Evolutionary conservation across 2,113 vertebrate species (phyloP), one percentile per base, ranked within the genome.

Genomic region (Setophaga coronata): DNA sequence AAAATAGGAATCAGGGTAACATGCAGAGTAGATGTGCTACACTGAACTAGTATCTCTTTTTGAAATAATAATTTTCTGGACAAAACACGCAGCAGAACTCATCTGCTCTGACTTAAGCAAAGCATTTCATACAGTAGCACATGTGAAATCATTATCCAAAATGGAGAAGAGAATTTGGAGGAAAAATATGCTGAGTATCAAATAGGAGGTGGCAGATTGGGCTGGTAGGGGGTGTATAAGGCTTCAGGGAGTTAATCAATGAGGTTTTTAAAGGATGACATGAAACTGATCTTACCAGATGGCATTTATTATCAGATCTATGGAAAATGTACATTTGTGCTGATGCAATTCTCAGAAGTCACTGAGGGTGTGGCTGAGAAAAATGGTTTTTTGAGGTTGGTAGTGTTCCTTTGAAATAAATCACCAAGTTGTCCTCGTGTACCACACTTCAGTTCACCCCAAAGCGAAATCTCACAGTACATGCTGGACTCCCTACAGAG

Each of bases 341-440:
- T 31, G 23, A 54, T 28, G 9, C 3, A 71, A 29, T 29, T 14
- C 40, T 80, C 40, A 36, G 23, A 66, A n/a, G 25, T 67, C 62
- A 86, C 18, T 24, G 19, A 58, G 3, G 14, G 29, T 25, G 14
- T 53, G 31, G 43, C 38, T 71, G 36, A 83, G 48, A 8, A 17
- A 40, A 51, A 58, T 19, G 2, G 10, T 78, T 33, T 82, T 56
- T 42, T 34, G 25, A 62, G 21, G 31, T 48, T 2, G 0, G 10
- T 26, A 26, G 12, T 8, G 12, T 25, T 62, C 53, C 29, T 71
- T 83, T 56, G 40, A 73, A 90, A 65, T 42, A 60, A n/a, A 69
- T 36, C 43, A 50, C 21, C 14, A 34, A 45, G 58, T 3, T 69
- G 18, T 26, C 38, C 10, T 61, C 0, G 0, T 0, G 2, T 38